These are phyloP conservation scores for Cephus runcator DNA, from an alignment of 2,888 invertebrate genomes.

Conservation along the genomic window DNA sequence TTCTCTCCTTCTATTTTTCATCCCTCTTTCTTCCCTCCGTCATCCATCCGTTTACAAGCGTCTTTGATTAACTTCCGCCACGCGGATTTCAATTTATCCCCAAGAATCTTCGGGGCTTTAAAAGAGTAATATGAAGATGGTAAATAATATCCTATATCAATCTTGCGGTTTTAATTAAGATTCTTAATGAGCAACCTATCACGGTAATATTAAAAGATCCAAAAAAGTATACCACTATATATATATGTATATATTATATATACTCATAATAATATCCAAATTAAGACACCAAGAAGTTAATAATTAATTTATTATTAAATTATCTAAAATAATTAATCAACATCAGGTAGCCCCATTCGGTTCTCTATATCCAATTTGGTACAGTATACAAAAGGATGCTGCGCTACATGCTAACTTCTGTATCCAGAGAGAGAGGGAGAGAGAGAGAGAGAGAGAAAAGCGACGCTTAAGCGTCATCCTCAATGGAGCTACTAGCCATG, in stretches of 20 bases:
- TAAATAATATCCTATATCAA: not conserved
- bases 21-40: no score
- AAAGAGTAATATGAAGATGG: not conserved
- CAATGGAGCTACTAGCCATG: not conserved
- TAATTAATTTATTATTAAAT: slow-evolving; percentile 25
- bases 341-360: slow-evolving; percentile 5
- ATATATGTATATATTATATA: no score
- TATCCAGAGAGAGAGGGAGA: not conserved
- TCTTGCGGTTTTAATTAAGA: no score
- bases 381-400: slow-evolving; percentile 5
- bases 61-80: not conserved
- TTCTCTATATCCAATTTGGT: not conserved
- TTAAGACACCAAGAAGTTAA: no score
- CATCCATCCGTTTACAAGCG: no score
- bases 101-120: not conserved
- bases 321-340: slow-evolving; percentile 34
- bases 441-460: no score
- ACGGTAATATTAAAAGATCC: no score
- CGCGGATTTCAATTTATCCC: not conserved
- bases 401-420: not conserved
- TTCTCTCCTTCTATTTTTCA: no score
- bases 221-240: no score
- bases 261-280: no score
- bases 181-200: no score
- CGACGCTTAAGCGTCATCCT: not conserved